Percentiles rank a stretch among this genome's conserved stretches.
These are phyloP conservation scores for Grammomys surdaster DNA, from an alignment of 2,113 vertebrate species.

Conservation along the genomic window DNA sequence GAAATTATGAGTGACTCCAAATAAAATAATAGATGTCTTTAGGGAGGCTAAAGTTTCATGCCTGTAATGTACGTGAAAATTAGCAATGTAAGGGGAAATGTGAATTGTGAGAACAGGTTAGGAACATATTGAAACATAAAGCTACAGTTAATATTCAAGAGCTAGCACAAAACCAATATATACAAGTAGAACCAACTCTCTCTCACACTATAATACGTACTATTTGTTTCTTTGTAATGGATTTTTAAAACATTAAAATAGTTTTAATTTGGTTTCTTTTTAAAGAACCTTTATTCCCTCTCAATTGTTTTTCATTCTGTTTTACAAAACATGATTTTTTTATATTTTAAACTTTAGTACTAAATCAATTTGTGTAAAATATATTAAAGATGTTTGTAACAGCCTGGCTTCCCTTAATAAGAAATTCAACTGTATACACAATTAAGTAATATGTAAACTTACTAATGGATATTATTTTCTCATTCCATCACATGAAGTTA, in stretches of 20 bases:
- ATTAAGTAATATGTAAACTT: not conserved
- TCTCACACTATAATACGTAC: not conserved
- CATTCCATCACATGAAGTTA: not conserved
- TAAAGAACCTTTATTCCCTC: not conserved
- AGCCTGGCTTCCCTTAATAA: not conserved
- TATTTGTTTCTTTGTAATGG: not conserved
- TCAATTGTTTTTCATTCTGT: not conserved
- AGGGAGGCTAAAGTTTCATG: not conserved
- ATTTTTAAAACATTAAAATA: not conserved
- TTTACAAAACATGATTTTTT: not conserved
- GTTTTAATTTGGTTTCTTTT: not conserved
- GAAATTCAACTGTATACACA: not conserved
- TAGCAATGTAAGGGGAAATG: not conserved
- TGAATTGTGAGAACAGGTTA: not conserved
- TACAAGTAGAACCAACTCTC: not conserved
- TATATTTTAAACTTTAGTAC: conserved; percentile 30
- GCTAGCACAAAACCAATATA: not conserved
- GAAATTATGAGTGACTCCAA: too few relatives aligned
- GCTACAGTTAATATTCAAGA: not conserved
- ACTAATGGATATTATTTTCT: not conserved
- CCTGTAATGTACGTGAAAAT: not conserved
- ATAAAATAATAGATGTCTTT: not conserved
- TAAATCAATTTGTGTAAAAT: not conserved
- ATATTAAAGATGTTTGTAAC: not conserved
- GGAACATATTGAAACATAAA: not conserved